These are phyloP conservation scores for Zele albiditarsus DNA, from an alignment of 2,888 invertebrate genomes.

Conservation along the genomic window DNA sequence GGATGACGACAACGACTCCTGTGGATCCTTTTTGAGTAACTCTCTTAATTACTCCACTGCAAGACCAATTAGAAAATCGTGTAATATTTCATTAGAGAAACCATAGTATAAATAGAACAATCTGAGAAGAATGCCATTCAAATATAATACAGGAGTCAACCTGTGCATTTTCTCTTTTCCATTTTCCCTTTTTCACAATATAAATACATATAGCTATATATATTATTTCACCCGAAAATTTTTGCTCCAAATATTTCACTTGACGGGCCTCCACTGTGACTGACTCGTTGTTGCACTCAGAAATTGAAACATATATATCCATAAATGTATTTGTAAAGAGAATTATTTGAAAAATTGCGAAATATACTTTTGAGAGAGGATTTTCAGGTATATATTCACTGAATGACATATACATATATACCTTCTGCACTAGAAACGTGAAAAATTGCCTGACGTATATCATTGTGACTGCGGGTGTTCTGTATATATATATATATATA, in stretches of 20 bases:
- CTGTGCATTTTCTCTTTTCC: neutral
- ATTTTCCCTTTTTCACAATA: neutral
- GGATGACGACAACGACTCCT: neutral
- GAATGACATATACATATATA: conserved; percentile 60
- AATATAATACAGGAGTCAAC: neutral
- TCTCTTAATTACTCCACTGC: neutral
- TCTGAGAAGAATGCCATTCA: neutral
- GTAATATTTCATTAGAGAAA: neutral
- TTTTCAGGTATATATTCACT: conserved; percentile 14
- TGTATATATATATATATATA: conserved; percentile 45
- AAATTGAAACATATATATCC: neutral
- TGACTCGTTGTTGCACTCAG: neutral
- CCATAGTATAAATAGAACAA: neutral
- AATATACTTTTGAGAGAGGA: conserved; percentile 2
- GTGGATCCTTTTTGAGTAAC: neutral
- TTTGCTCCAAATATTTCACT: conserved; percentile 1
- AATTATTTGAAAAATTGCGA: conserved; percentile 21
- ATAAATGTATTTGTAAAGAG: neutral
- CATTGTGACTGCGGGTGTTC: conserved; percentile 55
- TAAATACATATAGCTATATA: neutral
- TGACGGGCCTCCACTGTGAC: neutral
- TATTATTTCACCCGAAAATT: neutral
- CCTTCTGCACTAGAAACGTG: conserved; percentile 47
- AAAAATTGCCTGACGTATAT: conserved; percentile 67
- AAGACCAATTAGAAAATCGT: neutral